phyloP scores from a whole-genome alignment of 1,140 invertebrate species.

The Pygmarrhopalites habei region DNA sequence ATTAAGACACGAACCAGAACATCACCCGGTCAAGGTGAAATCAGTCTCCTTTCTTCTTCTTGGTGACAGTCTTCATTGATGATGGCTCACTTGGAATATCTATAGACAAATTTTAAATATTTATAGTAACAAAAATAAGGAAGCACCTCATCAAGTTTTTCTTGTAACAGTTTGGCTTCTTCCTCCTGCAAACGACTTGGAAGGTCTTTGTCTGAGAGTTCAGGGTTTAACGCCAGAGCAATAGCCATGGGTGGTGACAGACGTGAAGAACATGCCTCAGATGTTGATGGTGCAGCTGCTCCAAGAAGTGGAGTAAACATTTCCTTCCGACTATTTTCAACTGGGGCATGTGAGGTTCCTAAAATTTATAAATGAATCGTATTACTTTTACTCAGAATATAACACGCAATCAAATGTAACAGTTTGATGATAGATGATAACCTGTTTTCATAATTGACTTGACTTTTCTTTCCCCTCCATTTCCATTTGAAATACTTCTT shows the following conservation, averaged over 20 bases:
- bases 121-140: neutral
- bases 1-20: conserved; percentile 42
- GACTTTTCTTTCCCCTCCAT: neutral
- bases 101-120: neutral
- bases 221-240: neutral
- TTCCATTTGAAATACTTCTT: neutral
- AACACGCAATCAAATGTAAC: too few species aligned
- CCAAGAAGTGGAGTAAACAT: neutral
- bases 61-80: neutral
- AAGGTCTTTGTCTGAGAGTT: neutral
- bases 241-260: neutral
- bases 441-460: conserved; percentile 6
- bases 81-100: too few species aligned
- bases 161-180: conserved; percentile 8
- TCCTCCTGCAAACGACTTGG: neutral
- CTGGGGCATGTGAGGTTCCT: neutral
- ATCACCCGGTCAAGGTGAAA: conserved; percentile 37
- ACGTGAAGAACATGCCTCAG: neutral
- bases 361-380: neutral
- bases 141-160: conserved; percentile 26
- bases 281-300: neutral
- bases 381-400: too few species aligned
- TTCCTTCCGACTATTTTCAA: neutral
- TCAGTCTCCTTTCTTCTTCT: neutral
- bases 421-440: too few species aligned